These are phyloP conservation scores for Sphaeridia pumilis DNA, from an alignment of 2,888 invertebrate genomes.

Conservation along the genomic window DNA sequence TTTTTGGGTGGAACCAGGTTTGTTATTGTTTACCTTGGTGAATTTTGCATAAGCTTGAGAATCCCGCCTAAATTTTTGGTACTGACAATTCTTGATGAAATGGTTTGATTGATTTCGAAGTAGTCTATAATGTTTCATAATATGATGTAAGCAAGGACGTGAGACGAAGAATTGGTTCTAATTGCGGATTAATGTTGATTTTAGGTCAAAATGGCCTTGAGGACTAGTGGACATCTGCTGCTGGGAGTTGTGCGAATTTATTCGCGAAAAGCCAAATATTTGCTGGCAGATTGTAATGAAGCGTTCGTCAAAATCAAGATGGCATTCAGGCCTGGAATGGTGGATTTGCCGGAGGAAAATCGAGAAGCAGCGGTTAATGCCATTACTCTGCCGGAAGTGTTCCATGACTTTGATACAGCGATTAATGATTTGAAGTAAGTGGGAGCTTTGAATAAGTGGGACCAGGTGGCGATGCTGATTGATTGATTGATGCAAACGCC, in stretches of 20 bases:
- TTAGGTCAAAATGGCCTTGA: slow-evolving; percentile 89
- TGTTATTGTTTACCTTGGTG: no score
- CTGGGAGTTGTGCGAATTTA: slow-evolving; percentile 98
- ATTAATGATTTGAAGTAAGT: slow-evolving; percentile 89
- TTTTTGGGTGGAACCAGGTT: no score
- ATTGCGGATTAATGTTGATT: no score
- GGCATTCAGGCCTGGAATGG: slow-evolving; percentile 96
- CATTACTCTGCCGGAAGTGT: slow-evolving; percentile 94
- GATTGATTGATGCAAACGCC: no score
- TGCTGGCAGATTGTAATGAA: slow-evolving; percentile 98
- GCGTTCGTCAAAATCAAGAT: slow-evolving; percentile 99
- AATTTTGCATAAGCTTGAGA: no score
- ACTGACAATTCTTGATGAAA: no score
- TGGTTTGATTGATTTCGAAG: no score
- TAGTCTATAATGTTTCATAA: no score
- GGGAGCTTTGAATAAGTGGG: background rate
- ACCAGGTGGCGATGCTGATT: no score
- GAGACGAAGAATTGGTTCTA: no score
- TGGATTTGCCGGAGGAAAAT: slow-evolving; percentile 93
- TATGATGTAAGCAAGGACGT: no score
- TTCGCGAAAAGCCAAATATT: slow-evolving; percentile 95
- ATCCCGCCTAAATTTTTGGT: no score
- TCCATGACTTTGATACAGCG: slow-evolving; percentile 95
- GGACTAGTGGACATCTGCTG: slow-evolving; percentile 97
- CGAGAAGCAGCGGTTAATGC: slow-evolving; percentile 94